A percentile compares a stretch with the other conserved stretches of the same genome.
Evolutionary conservation across 2,113 vertebrate species (phyloP).

Genomic region (Neogale vison): DNA sequence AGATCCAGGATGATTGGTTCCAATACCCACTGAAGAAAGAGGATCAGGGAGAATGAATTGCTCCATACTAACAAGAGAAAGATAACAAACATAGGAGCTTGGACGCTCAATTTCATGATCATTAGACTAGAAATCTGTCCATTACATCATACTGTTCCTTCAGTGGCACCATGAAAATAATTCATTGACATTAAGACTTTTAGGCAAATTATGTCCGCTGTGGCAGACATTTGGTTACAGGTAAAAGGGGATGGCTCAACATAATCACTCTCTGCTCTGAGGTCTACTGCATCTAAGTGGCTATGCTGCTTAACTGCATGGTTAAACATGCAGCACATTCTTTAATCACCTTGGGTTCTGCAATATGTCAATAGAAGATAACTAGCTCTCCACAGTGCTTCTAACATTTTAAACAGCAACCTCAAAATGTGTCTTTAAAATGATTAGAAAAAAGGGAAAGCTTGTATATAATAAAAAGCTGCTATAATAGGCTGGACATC

Average conservation of each 20-base stretch:
- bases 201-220: neutral
- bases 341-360: neutral
- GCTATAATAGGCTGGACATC: too few relatives aligned
- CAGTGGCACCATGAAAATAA: neutral
- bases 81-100: accelerated
- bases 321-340: neutral
- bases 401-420: neutral
- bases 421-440: neutral
- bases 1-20: neutral
- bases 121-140: too few relatives aligned
- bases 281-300: accelerated
- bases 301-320: neutral
- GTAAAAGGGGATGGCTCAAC: neutral
- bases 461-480: neutral
- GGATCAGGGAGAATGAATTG: neutral
- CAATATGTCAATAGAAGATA: neutral
- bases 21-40: neutral
- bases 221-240: neutral
- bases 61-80: neutral
- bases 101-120: neutral
- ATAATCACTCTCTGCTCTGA: neutral
- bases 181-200: neutral
- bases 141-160: neutral
- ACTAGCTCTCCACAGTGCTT: neutral
- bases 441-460: neutral